These are phyloP conservation scores for Syngnathoides biaculeatus DNA, from an alignment of 2,113 vertebrate genomes.

Conservation along the genomic window DNA sequence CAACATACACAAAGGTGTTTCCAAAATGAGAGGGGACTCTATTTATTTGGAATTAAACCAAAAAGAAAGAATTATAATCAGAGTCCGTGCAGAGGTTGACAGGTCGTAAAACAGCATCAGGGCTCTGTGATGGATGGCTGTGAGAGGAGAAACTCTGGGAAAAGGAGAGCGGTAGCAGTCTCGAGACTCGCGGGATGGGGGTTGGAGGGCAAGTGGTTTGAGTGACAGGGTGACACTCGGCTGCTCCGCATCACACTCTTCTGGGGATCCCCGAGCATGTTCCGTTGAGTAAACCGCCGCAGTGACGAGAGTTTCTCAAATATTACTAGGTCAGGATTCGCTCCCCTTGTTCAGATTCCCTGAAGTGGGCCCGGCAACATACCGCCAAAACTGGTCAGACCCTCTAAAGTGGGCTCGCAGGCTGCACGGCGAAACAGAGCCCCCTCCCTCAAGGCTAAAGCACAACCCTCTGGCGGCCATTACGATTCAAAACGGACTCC, in stretches of 20 bases:
- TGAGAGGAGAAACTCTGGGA: conserved; percentile 15
- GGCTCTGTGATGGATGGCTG: conserved; percentile 49
- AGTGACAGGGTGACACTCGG: conserved; percentile 59
- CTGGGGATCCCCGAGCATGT: conserved; percentile 56
- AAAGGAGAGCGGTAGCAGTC: conserved; percentile 36
- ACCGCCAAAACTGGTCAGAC: conserved; percentile 25
- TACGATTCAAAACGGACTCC: conserved; percentile 24
- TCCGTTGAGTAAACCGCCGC: conserved; percentile 73
- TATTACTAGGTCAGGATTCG: conserved; percentile 65
- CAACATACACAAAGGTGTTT: conserved; percentile 19
- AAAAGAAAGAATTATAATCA: conserved; percentile 55
- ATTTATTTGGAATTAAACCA: neutral
- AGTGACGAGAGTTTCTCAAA: conserved; percentile 62
- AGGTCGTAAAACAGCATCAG: conserved; percentile 33
- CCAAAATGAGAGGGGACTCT: conserved; percentile 20
- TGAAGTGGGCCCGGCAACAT: conserved; percentile 34
- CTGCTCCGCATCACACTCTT: conserved; percentile 43
- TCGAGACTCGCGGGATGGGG: conserved; percentile 18
- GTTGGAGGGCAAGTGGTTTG: conserved; percentile 34
- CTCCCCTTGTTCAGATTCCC: conserved; percentile 39
- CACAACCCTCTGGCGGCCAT: conserved; percentile 34
- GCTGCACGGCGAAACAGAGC: neutral
- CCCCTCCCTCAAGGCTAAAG: neutral
- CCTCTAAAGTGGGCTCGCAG: conserved; percentile 10
- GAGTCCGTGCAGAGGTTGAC: conserved; percentile 46